Base-by-base conservation (phyloP, 2,113 vertebrate genomes). In the Callionymus lyra region DNA sequence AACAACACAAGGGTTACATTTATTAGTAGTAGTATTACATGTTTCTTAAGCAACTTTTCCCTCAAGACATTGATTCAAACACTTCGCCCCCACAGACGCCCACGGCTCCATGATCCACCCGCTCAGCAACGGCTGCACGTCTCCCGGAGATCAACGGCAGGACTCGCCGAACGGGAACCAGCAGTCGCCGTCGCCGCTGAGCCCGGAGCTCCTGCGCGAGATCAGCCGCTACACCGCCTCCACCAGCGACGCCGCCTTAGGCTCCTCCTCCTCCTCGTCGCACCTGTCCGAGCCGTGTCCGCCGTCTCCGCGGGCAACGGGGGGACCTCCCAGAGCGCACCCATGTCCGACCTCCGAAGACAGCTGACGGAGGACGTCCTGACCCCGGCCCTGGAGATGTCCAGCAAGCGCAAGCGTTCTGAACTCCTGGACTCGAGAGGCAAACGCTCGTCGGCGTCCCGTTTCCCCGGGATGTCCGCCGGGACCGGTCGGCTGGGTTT, bases 131-230 rank as follows among this genome's bases (percentile, higher is more conserved):
- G 91, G 91, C 76, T 87, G 91, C 61, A 85, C 88, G 19, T 96
- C 91, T 6, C 92, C 92, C 0, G 60, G 66, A 1, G 71, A 84
- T 47, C 75, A 65, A 6, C 86, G 81, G 51, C 87, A 82, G 51
- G 85, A 81, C 6, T 88, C 88, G 3, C 50, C 88, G 0, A 85
- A 89, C 31, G 81, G 83, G 15, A 83, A 87, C 32, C 83, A 85
- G 45, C 85, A 73, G 34, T 81, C 88, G 2, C 82, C 91, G 49
- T 90, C 92, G 54, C 92, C 92, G 0, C 82, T 91, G 69, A 92
- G 91, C 68, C 89, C 93, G 0, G 90, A 95, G 74, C 90, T 98
- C 61, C 86, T 97, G 70, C 79, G 86, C 1, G 93, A 97, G 80
- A 82, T 97, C 75, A 90, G 89, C 72, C 88, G 86, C 77, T 98